Base-by-base conservation (phyloP, 2,888 invertebrate genomes). In the Phorcus lineatus region DNA sequence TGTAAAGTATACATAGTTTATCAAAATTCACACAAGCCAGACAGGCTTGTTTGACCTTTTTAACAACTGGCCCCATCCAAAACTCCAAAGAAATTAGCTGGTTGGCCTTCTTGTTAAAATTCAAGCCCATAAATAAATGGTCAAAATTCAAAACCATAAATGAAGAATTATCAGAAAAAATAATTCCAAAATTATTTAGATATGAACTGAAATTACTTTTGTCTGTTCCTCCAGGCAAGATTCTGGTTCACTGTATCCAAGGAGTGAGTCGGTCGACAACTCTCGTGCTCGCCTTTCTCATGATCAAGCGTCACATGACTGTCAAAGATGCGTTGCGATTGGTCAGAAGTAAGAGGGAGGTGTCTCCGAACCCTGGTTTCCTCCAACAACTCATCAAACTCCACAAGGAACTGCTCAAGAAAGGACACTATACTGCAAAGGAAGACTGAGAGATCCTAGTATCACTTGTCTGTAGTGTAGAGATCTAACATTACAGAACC, bases 191-290 rank as follows among this genome's bases (percentile, higher is more conserved):
- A n/a, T n/a, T n/a, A n/a, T n/a, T n/a, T n/a, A n/a, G n/a, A n/a
- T n/a, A n/a, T n/a, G n/a, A n/a, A 47, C 1, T 11, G 47, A 13
- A 11, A 47, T 13, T 47, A 47, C 11, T 11, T 47, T 11, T 47
- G 1, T 11, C 13, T 13, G 9, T 47, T 13, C 1, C 54, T 75
- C 0, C 85, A 92, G 93, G 93, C 7, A 93, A 91, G 85, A 92
- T 94, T 1, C 85, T 94, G 82, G 94, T 94, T 3, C 94, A 94
- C 85, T 94, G 94, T 85, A 90, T 92, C 40, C 91, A 92, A 83
- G 94, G 94, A 17, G 91, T 93, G 11, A 93, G 93, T 79, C 90
- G 94, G 28, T 94, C 94, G n/a, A 93, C 94, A 0, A 93, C 94
- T 0, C 81, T 94, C 3, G 92, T 92, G 9, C 81, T 93, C n/a